phyloP scores from a whole-genome alignment of 2,888 invertebrate genomes.

The Allophyes oxyacanthae region DNA sequence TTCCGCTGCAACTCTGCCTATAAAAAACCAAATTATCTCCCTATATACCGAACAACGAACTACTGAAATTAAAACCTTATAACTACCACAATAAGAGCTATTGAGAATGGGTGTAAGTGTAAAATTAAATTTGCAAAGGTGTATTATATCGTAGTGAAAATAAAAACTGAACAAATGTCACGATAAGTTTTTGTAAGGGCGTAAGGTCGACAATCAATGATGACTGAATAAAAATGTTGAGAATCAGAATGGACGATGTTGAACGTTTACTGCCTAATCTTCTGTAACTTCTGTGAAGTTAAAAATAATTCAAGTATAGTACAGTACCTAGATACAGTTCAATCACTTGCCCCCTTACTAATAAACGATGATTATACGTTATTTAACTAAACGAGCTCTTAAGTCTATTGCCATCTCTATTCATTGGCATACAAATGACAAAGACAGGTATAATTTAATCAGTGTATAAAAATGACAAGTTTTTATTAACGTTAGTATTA shows the following conservation, averaged over 20 bases:
- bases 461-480: no score
- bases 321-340: no score
- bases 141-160: conserved; percentile 80
- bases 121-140: conserved; percentile 71
- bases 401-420: no score
- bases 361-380: no score
- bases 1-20: conserved; percentile 82
- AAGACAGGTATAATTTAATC: no score
- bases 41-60: conserved; percentile 47
- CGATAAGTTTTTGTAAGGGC: conserved; percentile 87
- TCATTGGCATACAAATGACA: no score
- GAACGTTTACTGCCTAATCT: conserved; percentile 61
- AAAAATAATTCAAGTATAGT: background rate
- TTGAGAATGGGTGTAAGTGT: conserved; percentile 8
- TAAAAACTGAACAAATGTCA: conserved; percentile 87
- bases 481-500: no score
- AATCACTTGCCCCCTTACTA: no score
- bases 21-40: conserved; percentile 73
- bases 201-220: conserved; percentile 84
- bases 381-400: no score
- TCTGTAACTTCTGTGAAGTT: conserved; percentile 58
- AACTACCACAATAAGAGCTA: background rate
- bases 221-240: conserved; percentile 66
- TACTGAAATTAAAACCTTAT: conserved; percentile 58
- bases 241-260: conserved; percentile 34